Conservation (phyloP, 1,140 invertebrate species). For the Brachionus manjavacas region DNA sequence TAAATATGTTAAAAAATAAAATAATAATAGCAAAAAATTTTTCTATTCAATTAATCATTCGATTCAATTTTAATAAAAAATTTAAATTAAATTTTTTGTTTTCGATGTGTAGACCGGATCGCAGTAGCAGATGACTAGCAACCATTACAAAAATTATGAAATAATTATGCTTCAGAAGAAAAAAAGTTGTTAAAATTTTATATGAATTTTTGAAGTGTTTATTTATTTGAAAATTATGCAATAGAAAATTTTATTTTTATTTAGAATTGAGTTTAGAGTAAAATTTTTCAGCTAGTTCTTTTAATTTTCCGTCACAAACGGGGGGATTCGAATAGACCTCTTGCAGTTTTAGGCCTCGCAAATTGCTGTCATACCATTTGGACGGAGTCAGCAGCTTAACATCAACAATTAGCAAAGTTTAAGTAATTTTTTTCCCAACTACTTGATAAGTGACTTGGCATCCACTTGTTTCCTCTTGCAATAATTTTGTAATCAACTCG, state of each 20-base stretch:
- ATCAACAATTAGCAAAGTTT: neutral
- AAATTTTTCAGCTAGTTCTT: conserved; percentile 2
- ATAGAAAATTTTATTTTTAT: neutral
- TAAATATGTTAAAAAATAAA: no score
- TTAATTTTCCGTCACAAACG: neutral
- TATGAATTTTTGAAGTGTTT: neutral
- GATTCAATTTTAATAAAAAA: no score
- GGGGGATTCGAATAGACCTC: conserved; percentile 2
- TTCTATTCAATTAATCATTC: no score
- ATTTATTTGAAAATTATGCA: neutral
- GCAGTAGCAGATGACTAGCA: no score
- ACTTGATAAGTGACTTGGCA: conserved; percentile 14
- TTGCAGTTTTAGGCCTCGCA: neutral
- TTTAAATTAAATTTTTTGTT: no score
- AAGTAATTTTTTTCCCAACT: neutral
- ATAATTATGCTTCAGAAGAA: no score
- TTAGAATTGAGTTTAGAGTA: neutral
- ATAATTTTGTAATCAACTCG: neutral
- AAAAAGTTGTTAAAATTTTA: no score
- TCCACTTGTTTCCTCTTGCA: neutral
- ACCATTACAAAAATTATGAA: no score
- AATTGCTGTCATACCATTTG: conserved; percentile 35
- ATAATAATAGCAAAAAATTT: no score
- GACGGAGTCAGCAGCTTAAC: conserved; percentile 36
- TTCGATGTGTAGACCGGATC: no score